A percentile compares a stretch with the other conserved stretches of the same genome.
These are phyloP conservation scores for Artibeus lituratus DNA, from an alignment of 2,797 vertebrate species.

Conservation along the genomic window DNA sequence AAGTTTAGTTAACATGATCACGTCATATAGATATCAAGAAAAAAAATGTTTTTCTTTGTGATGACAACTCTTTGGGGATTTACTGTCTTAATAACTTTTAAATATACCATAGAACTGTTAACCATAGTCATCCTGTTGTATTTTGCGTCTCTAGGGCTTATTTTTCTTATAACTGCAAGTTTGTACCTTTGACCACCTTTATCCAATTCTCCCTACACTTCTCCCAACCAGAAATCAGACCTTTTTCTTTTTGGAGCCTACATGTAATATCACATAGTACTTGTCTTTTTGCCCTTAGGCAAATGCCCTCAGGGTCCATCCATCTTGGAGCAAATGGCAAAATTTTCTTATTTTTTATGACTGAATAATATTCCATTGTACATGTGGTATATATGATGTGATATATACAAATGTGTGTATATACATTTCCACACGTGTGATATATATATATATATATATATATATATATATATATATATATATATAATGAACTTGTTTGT, in stretches of 20 bases:
- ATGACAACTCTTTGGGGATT: background rate
- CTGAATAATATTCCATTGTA: background rate
- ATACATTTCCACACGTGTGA: no score
- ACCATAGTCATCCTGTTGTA: background rate
- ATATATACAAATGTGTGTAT: background rate
- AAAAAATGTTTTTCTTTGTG: background rate
- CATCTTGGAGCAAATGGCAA: background rate
- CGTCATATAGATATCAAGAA: background rate
- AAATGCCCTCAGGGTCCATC: background rate
- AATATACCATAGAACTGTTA: background rate
- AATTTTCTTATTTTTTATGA: background rate
- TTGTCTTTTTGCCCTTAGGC: background rate
- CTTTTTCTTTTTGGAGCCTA: background rate
- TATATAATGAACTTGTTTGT: background rate
- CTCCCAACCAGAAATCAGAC: background rate
- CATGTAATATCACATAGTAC: background rate
- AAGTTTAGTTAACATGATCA: background rate
- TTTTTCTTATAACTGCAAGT: background rate
- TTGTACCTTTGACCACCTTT: background rate
- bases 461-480: no score
- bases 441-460: no score
- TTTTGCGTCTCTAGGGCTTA: background rate
- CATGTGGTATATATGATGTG: background rate
- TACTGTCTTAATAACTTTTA: background rate
- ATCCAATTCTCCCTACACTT: background rate